Evolutionary conservation across 2,888 invertebrate species (phyloP).

Genomic region (Hyposoter dolosus): DNA sequence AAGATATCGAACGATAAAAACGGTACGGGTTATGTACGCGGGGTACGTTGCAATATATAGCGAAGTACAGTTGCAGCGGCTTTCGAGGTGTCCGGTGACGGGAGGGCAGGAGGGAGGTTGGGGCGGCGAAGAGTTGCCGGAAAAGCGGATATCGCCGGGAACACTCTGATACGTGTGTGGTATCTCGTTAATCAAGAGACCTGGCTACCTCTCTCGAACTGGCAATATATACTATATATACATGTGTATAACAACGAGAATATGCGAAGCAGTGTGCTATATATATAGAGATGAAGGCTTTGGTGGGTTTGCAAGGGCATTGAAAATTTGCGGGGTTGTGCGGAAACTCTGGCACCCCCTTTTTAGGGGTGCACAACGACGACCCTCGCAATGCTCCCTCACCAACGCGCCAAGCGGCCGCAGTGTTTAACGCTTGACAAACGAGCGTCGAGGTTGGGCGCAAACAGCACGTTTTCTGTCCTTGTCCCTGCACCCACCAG

Average conservation of each 20-base stretch:
- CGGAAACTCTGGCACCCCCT: constrained; percentile 35
- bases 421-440: constrained; percentile 82
- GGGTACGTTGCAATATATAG: constrained; percentile 77
- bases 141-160: constrained; percentile 53
- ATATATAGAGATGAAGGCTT: constrained; percentile 52
- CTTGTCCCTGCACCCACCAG: constrained; percentile 28
- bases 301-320: constrained; percentile 66
- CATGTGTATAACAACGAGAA: background rate
- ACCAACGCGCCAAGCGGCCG: constrained; percentile 53
- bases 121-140: constrained; percentile 5
- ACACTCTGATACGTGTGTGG: constrained; percentile 32
- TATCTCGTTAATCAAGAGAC: constrained; percentile 83
- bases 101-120: constrained; percentile 1
- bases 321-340: constrained; percentile 24
- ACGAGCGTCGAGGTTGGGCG: constrained; percentile 79
- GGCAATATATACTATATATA: constrained; percentile 50
- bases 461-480: constrained; percentile 76
- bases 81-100: constrained; percentile 61
- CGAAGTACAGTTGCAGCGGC: constrained; percentile 81
- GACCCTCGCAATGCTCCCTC: constrained; percentile 35
- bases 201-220: constrained; percentile 76
- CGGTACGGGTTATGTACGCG: background rate
- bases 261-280: constrained; percentile 20
- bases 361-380: constrained; percentile 13
- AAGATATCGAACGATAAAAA: constrained; percentile 54